These are phyloP conservation scores for Thalassarche chlororhynchos DNA, from an alignment of 2,113 vertebrate genomes.

Conservation along the genomic window DNA sequence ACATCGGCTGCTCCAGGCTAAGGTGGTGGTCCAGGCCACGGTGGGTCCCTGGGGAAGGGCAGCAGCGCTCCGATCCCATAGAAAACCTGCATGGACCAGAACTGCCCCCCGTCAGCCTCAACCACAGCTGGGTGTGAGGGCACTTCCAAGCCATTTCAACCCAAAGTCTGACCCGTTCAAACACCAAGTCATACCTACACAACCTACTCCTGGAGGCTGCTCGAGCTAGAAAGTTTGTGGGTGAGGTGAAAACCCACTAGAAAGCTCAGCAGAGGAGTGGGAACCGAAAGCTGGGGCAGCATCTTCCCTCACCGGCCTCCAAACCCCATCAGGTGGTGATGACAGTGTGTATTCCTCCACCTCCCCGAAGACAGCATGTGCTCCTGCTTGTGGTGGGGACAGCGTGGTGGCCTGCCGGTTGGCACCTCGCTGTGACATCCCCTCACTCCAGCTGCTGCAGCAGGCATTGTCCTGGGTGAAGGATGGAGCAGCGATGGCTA, in stretches of 20 bases:
- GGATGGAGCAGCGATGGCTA: neutral
- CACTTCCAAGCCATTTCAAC: neutral
- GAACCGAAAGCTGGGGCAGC: neutral
- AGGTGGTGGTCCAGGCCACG: neutral
- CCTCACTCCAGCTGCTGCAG: neutral
- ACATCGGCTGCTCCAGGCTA: neutral
- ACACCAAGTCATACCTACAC: neutral
- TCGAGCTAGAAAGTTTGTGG: neutral
- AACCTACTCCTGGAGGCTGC: neutral
- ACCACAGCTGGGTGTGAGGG: neutral
- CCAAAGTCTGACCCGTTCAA: neutral
- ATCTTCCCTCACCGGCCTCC: neutral
- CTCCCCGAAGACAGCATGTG: fast-evolving
- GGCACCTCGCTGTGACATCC: fast-evolving
- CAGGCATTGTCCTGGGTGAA: neutral
- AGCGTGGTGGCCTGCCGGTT: fast-evolving
- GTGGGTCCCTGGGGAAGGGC: neutral
- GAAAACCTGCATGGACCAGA: neutral
- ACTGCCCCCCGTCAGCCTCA: neutral
- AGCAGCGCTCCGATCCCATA: fast-evolving
- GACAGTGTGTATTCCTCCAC: fast-evolving
- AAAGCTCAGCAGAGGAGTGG: neutral
- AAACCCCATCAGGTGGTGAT: neutral
- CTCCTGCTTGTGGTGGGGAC: neutral
- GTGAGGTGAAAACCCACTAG: fast-evolving